Base-by-base conservation (phyloP, 2,113 vertebrate species). In the Oxygymnocypris stewartii region DNA sequence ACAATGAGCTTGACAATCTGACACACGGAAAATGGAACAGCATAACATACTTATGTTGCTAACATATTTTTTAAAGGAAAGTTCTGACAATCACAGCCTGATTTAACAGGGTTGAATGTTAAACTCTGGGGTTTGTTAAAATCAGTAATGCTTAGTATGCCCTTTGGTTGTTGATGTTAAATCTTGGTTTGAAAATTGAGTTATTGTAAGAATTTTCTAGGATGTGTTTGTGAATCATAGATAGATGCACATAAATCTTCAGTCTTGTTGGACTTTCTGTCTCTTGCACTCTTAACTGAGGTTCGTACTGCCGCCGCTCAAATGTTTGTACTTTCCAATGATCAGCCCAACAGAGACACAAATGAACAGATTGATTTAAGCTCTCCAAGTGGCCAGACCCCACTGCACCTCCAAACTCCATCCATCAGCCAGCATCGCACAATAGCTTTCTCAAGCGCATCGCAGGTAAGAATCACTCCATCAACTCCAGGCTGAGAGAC, bases 361-460 rank as follows among this genome's bases (percentile, higher is more conserved):
- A 92, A 94, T 89, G 89, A 93, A 90, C 85, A 89, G 91, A 93
- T 92, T 93, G 92, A 92, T 93, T 93, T 92, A 91, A 92, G 86
- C 82, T 88, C 87, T 88, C 88, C 89, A 88, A 91, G 86, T 80
- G 83, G 84, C 84, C 86, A 92, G 89, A 92, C 87, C 91, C 88
- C 44, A 84, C 82, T 85, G 89, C 91, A 82, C 85, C n/a, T 87
- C 85, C 85, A 90, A 90, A 91, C 87, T 89, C 88, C 91, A 94
- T 94, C 91, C 92, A 94, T 94, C 93, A 94, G 42, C 23, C 93
- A 94, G 42, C 23, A 51, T 73, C 40, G 81, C 82, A 90, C 91
- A 92, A 92, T 88, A 91, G 92, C 90, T 93, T 91, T 91, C 89
- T 93, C 89, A 89, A 90, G 91, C 81, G 25, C 89, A 88, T 92